Percentiles rank a stretch among this genome's conserved stretches.
These are phyloP conservation scores for Caenorhabditis angaria DNA, from an alignment of 2,888 invertebrate species.

Conservation along the genomic window DNA sequence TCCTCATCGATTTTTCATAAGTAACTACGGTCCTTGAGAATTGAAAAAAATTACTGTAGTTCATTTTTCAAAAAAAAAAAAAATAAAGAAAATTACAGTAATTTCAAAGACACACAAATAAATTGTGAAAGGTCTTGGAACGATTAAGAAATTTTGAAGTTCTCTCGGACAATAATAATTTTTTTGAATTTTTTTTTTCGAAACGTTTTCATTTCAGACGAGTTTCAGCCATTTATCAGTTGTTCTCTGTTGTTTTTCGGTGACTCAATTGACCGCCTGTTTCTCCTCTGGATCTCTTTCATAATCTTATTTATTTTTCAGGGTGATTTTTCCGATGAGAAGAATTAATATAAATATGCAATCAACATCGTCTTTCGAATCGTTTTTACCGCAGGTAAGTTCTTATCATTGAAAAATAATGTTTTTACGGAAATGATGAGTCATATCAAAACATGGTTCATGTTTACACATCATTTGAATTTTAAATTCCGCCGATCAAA, in stretches of 20 bases:
- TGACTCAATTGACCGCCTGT: not conserved
- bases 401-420: too few relatives aligned
- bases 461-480: too few relatives aligned
- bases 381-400: constrained; percentile 6
- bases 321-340: not conserved
- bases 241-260: not conserved
- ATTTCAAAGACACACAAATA: not conserved
- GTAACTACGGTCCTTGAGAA: not conserved
- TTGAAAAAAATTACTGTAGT: too few relatives aligned
- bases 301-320: not conserved
- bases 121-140: not conserved
- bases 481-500: too few relatives aligned
- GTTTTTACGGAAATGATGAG: too few relatives aligned
- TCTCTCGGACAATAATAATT: not conserved
- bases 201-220: too few relatives aligned
- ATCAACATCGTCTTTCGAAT: not conserved
- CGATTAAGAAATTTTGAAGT: not conserved
- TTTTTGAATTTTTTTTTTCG: not conserved
- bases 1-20: not conserved
- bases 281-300: not conserved
- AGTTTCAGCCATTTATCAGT: not conserved
- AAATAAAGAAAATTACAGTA: not conserved
- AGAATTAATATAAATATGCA: not conserved
- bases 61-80: not conserved
- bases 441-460: too few relatives aligned